Percentiles rank a stretch among this genome's conserved stretches.
Evolutionary conservation across 2,797 vertebrate genomes (phyloP).

Genomic region (Enteromius unitaeniatus): DNA sequence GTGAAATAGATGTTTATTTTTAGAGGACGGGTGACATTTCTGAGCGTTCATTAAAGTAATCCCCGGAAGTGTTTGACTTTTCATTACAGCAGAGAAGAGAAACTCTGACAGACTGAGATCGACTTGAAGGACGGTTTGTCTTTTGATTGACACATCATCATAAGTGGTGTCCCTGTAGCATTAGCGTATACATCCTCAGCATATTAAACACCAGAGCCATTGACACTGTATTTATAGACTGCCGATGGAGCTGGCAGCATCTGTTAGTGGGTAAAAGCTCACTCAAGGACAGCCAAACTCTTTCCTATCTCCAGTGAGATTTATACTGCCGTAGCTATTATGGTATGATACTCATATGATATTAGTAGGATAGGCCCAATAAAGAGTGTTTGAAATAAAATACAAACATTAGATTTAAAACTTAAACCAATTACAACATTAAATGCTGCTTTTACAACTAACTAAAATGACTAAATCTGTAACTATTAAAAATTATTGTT

Average conservation of each 20-base stretch:
- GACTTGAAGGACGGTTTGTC: conserved; percentile 23
- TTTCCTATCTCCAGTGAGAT: not conserved
- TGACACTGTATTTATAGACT: conserved; percentile 8
- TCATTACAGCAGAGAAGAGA: conserved; percentile 36
- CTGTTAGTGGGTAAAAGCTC: conserved; percentile 20
- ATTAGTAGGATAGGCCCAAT: not conserved
- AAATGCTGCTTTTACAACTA: not conserved
- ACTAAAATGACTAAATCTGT: not conserved
- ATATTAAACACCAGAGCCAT: not conserved
- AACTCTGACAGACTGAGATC: conserved; percentile 7
- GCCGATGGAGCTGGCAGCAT: not conserved
- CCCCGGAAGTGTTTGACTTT: conserved; percentile 26
- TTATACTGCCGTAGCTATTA: not conserved
- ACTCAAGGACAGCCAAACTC: not conserved
- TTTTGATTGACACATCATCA: conserved; percentile 25
- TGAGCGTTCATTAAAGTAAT: conserved; percentile 45
- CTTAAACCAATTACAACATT: not conserved
- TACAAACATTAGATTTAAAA: not conserved
- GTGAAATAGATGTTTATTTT: conserved; percentile 61
- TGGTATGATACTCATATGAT: not conserved
- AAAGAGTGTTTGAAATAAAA: not conserved
- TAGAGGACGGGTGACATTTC: conserved; percentile 53
- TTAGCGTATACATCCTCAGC: not conserved
- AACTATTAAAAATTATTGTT: not conserved
- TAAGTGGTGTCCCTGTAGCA: not conserved